A percentile compares a stretch with the other conserved stretches of the same genome.
Conservation (phyloP, 2,113 vertebrate genomes). For the Perccottus glenii region DNA sequence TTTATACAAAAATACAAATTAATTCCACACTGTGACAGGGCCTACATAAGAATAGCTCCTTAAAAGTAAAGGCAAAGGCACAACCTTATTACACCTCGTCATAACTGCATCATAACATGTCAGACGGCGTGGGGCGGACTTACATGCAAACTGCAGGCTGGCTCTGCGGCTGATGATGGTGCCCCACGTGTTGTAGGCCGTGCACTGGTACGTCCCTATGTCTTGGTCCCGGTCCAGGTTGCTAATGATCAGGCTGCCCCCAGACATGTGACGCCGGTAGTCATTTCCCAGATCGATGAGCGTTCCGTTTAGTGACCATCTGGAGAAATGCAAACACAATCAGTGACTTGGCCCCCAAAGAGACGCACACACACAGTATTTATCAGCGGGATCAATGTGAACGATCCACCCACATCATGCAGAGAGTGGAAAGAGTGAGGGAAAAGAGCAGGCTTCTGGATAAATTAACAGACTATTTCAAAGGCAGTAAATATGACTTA, state of each 20-base stretch:
- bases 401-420: constrained; percentile 52
- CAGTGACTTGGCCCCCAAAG: constrained; percentile 65
- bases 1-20: too few species aligned
- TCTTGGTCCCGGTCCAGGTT: constrained; percentile 83
- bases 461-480: constrained; percentile 25
- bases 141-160: constrained; percentile 87
- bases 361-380: constrained; percentile 66
- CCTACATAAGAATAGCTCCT: too few species aligned
- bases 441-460: constrained; percentile 30
- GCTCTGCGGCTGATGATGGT: constrained; percentile 83
- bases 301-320: constrained; percentile 89
- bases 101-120: constrained; percentile 10
- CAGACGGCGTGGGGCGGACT: constrained; percentile 55
- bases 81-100: background rate
- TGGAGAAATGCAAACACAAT: constrained; percentile 85
- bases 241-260: constrained; percentile 84
- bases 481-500: constrained; percentile 1
- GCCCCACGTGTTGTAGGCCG: constrained; percentile 79
- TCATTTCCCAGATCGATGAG: constrained; percentile 81
- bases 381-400: constrained; percentile 72
- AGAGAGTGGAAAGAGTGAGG: constrained; percentile 53
- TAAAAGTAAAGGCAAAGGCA: too few species aligned
- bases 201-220: constrained; percentile 83
- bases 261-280: constrained; percentile 81
- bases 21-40: constrained; percentile 7